Evolutionary conservation across 1,140 invertebrate genomes (phyloP).

Genomic region (Cylas formicarius): DNA sequence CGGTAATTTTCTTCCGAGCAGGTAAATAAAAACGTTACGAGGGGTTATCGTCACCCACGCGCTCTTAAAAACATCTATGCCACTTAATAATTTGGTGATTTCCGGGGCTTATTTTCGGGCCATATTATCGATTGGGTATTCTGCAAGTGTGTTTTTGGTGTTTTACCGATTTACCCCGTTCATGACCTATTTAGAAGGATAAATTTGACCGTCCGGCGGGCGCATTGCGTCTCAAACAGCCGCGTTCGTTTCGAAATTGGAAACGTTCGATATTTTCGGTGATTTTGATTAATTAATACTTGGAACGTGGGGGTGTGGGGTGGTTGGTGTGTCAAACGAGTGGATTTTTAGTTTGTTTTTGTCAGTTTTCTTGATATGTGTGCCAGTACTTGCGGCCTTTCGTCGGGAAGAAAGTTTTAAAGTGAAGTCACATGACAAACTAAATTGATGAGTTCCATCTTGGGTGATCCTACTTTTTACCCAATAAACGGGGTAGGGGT

Average conservation of each 20-base stretch:
- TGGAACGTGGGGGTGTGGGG: too few relatives aligned
- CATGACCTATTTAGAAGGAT: slow-evolving; percentile 13
- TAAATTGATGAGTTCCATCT: slow-evolving; percentile 2
- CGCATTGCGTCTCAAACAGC: slow-evolving; percentile 1
- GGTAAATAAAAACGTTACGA: slow-evolving; percentile 10
- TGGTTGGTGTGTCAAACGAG: slow-evolving; percentile 1
- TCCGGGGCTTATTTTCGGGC: slow-evolving; percentile 1
- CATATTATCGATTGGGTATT: slow-evolving; percentile 11
- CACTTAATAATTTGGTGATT: not conserved
- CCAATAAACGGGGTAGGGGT: not conserved
- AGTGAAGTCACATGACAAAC: slow-evolving; percentile 3
- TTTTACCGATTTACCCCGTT: slow-evolving; percentile 12
- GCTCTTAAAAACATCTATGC: not conserved
- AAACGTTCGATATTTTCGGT: not conserved
- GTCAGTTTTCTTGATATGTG: not conserved
- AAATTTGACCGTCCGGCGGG: slow-evolving; percentile 13
- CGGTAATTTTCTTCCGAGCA: slow-evolving; percentile 19
- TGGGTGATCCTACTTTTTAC: slow-evolving; percentile 1
- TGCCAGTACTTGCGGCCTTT: too few relatives aligned
- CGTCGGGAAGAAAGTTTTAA: too few relatives aligned
- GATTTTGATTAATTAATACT: slow-evolving; percentile 2
- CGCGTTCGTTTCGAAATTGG: too few relatives aligned
- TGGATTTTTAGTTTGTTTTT: not conserved
- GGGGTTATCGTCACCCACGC: not conserved
- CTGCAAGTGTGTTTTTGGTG: too few relatives aligned